Base-by-base conservation (phyloP, 2,113 vertebrate species). In the Pagrus major region DNA sequence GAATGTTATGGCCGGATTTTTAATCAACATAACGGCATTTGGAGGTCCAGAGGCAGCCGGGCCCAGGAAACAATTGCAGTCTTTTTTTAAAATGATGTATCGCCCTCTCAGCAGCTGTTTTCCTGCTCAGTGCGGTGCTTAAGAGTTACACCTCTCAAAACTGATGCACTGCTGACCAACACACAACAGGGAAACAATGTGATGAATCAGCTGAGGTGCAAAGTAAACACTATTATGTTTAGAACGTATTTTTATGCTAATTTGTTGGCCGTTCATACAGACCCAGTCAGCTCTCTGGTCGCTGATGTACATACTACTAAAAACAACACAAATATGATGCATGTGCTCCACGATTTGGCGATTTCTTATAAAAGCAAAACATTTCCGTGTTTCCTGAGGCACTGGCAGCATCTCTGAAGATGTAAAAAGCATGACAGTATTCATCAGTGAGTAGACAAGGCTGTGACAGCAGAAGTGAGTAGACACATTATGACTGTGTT, bases 11-110 rank as follows among this genome's bases (percentile, higher is more conserved):
- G 37, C 18, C 58, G 39, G 52, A 70, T 78, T 74, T 81, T 49
- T 86, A 80, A 89, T 86, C 54, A 75, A 79, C 46, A 79, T 85
- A 85, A 85, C 63, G 68, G 59, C 37, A 56, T 75, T 69, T 69
- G 16, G 41, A 58, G 31, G 68, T 73, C 61, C 31, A 42, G 67
- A 9, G 20, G 33, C 60, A 42, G 75, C 58, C 42, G 10, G 42
- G 2, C 46, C n/a, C 11, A 16, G 42, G 60, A 65, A 85, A 76
- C 71, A 79, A 66, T 4, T 41, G 71, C 55, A 14, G 1, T 76
- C 76, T 60, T 72, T 63, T 68, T 59, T 49, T n/a, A 2, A 60
- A 66, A 76, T 74, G 35, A 81, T 69, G 65, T 23, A 73, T 81
- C 5, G 5, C 52, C 66, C 76, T 69, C 78, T 81, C 41, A 55